phyloP scores from a whole-genome alignment of 2,113 vertebrate species.

The Myiozetetes cayanensis region DNA sequence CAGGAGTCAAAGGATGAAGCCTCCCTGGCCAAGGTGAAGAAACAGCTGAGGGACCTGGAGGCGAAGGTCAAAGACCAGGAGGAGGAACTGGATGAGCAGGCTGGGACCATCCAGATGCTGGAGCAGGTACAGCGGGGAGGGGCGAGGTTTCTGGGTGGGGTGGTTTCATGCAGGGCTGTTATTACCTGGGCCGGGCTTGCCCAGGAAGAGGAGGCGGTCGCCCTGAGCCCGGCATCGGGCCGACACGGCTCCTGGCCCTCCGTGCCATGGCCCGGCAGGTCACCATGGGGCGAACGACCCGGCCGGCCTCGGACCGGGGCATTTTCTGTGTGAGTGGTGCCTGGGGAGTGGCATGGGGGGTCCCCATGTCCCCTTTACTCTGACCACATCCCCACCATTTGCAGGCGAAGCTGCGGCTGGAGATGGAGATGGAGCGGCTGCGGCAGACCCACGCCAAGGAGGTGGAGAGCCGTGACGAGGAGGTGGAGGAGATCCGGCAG shows the following conservation, averaged over 20 bases:
- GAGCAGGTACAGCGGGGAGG: conserved; percentile 85
- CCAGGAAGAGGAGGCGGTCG: neutral
- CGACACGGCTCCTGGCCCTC: neutral
- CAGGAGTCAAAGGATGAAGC: conserved; percentile 97
- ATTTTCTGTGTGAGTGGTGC: conserved; percentile 6
- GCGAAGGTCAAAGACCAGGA: conserved; percentile 96
- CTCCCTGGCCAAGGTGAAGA: conserved; percentile 91
- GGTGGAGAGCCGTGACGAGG: conserved; percentile 92
- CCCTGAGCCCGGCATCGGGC: neutral
- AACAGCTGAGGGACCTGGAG: conserved; percentile 92
- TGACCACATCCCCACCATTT: neutral
- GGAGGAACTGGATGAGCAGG: conserved; percentile 96
- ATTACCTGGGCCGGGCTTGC: conserved; percentile 56
- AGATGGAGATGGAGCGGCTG: conserved; percentile 96
- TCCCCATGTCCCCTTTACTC: rapidly evolving
- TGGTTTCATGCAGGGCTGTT: conserved; percentile 55
- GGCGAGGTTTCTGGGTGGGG: conserved; percentile 56
- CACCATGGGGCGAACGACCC: neutral
- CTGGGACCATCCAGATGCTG: conserved; percentile 95
- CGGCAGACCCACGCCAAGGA: conserved; percentile 94
- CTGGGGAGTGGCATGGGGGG: neutral
- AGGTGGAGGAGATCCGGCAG: conserved; percentile 95
- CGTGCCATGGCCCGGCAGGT: conserved; percentile 18
- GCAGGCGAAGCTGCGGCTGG: conserved; percentile 91
- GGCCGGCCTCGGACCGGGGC: neutral